Evolutionary conservation across 2,888 invertebrate species (phyloP), one percentile per base, ranked within the genome.

Genomic region (Latrodectus elegans): DNA sequence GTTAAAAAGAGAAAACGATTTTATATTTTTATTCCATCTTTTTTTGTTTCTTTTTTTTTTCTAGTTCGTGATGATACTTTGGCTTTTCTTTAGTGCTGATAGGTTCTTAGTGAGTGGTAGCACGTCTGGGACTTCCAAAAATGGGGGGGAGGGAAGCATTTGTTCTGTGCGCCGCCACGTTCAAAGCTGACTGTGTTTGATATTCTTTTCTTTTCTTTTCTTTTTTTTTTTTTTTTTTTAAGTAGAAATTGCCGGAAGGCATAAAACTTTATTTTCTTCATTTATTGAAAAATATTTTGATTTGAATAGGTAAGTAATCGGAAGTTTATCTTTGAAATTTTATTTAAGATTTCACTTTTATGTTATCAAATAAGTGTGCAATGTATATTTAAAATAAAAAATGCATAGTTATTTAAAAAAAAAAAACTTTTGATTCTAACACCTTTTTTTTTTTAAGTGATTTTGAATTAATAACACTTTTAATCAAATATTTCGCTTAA

Each of bases 41-140:
- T 17, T 38, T 73, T 51, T 64, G 49, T 26, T 52, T 67, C 65
- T 81, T 53, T n/a, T 51, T n/a, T 51, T 17, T 26, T 77, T 22
- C 51, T 76, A 64, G 49, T 51, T 64, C 64, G 51, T 74, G 81
- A 81, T 74, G 81, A 81, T 81, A 81, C 81, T 74, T 51, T 51
- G 51, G 80, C 73, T 73, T 80, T 80, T 80, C 72, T 72, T 80
- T 80, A 73, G 51, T 74, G 81, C 81, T 81, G 81, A 81, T 81
- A 81, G 81, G 81, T 81, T 81, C 73, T 81, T 81, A 81, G 53
- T 64, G 26, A 81, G 52, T 81, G 74, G 73, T 14, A 52, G 65
- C 81, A 81, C 81, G 81, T 81, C 74, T 72, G 72, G 73, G 74
- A 81, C 73, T 81, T 73, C 53, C 67, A 81, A 73, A 73, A 81